Evolutionary conservation across 2,113 vertebrate species (phyloP).

Genomic region (Caloenas nicobarica): DNA sequence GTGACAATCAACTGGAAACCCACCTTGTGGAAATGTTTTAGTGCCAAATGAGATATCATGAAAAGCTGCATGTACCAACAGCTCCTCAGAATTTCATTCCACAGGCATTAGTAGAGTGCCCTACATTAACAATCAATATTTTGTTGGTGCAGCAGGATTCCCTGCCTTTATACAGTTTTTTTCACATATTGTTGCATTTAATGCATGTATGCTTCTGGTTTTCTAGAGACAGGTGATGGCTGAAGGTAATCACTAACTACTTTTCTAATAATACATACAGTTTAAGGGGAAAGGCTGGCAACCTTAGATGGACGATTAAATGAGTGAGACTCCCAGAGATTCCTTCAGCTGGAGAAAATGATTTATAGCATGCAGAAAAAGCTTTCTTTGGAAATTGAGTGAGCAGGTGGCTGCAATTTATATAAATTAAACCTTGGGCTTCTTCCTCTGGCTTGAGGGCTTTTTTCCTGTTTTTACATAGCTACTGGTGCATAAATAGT

Average conservation of each 20-base stretch:
- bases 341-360: conserved; percentile 20
- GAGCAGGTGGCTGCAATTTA: conserved; percentile 54
- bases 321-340: neutral
- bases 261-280: neutral
- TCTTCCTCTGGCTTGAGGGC: neutral
- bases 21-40: neutral
- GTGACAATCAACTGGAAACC: neutral
- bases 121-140: neutral
- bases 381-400: conserved; percentile 17
- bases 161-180: neutral
- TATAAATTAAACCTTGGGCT: conserved; percentile 41
- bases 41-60: neutral
- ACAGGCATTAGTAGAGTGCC: neutral
- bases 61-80: neutral
- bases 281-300: neutral
- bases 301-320: conserved; percentile 12
- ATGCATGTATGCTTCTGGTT: neutral
- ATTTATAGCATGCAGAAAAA: conserved; percentile 26
- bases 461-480: neutral
- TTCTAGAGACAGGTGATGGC: neutral
- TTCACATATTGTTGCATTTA: neutral
- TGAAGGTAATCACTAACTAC: neutral
- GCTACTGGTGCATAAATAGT: neutral
- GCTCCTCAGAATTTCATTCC: neutral
- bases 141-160: neutral